Evolutionary conservation across 2,888 invertebrate genomes (phyloP).

Genomic region (Danaus chrysippus): DNA sequence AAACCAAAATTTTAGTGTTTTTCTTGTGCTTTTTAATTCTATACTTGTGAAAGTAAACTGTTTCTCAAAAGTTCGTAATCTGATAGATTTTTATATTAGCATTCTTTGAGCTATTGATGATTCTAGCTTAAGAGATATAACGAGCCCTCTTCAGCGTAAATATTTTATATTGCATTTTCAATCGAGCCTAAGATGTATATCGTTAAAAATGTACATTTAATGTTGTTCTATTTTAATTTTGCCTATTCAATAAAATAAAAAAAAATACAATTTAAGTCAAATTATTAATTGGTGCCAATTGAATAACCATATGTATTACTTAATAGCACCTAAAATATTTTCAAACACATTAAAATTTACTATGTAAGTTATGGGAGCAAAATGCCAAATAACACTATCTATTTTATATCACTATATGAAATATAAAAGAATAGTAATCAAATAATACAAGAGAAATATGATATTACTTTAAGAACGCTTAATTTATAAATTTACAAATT

Average conservation of each 20-base stretch:
- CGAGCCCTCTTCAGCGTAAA: conserved; percentile 14
- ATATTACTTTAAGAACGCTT: neutral
- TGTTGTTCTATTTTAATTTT: conserved; percentile 5
- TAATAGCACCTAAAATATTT: conserved; percentile 34
- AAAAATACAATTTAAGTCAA: neutral
- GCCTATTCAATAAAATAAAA: conserved; percentile 33
- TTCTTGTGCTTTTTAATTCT: neutral
- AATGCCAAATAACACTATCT: conserved; percentile 43
- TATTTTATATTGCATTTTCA: conserved; percentile 39
- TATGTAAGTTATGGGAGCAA: conserved; percentile 65
- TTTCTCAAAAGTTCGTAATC: too few species aligned
- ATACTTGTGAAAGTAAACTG: neutral
- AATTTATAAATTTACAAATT: conserved; percentile 10
- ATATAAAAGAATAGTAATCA: conserved; percentile 7
- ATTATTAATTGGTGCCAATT: conserved; percentile 62
- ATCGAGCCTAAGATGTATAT: conserved; percentile 41
- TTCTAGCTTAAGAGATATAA: too few species aligned
- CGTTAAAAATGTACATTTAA: conserved; percentile 1
- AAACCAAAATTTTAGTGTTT: conserved; percentile 28
- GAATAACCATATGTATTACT: conserved; percentile 7
- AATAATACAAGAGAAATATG: conserved; percentile 1
- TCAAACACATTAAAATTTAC: conserved; percentile 37
- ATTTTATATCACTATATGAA: conserved; percentile 25
- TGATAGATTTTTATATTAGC: too few species aligned
- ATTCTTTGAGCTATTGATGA: too few species aligned